Conservation (phyloP, 1,140 invertebrate species). For the Dinoponera quadriceps region DNA sequence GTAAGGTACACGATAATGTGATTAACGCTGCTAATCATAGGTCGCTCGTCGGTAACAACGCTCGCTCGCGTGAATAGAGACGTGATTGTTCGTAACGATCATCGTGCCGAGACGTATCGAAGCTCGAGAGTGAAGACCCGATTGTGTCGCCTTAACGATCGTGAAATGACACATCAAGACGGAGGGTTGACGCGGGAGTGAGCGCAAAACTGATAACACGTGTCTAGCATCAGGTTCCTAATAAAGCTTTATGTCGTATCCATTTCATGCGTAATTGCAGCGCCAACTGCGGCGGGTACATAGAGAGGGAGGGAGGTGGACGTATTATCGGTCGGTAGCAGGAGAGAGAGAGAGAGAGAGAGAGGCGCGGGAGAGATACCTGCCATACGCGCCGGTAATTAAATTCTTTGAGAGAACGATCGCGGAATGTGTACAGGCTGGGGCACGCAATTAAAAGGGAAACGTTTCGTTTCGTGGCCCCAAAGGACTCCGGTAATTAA, state of each 20-base stretch:
- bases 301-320: no score
- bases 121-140: background rate
- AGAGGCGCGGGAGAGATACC: constrained; percentile 66
- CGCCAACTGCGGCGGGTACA: constrained; percentile 40
- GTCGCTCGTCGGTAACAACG: no score
- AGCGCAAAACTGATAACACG: constrained; percentile 52
- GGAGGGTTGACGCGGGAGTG: background rate
- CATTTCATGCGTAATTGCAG: constrained; percentile 76
- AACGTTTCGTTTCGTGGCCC: constrained; percentile 82
- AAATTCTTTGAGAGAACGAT: constrained; percentile 85
- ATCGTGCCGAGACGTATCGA: background rate
- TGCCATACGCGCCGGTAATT: constrained; percentile 81
- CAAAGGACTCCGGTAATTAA: constrained; percentile 83
- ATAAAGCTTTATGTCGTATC: constrained; percentile 79
- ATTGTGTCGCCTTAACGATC: constrained; percentile 14
- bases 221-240: constrained; percentile 61
- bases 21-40: no score
- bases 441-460: constrained; percentile 84
- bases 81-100: background rate
- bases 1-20: no score
- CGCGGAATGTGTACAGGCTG: constrained; percentile 82
- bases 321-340: constrained; percentile 12
- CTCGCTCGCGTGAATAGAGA: background rate
- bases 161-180: background rate
- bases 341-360: background rate